Evolutionary conservation across 2,113 vertebrate genomes (phyloP).

Genomic region (Bufo gargarizans): DNA sequence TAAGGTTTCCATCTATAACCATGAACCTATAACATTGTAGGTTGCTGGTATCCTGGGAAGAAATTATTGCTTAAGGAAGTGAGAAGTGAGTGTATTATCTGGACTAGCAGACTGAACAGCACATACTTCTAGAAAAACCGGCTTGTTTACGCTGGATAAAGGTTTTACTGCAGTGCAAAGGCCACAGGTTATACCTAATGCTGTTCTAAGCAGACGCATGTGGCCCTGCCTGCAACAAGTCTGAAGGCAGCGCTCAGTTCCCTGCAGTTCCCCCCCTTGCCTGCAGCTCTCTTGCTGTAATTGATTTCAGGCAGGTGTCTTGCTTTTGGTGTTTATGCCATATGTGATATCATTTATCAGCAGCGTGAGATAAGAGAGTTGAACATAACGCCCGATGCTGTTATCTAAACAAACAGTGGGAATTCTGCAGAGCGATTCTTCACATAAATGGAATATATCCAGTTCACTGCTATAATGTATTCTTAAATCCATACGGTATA

Average conservation of each 20-base stretch:
- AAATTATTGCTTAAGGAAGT: neutral
- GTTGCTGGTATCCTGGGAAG: neutral
- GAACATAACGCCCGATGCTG: neutral
- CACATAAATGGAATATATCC: neutral
- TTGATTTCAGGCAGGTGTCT: conserved; percentile 33
- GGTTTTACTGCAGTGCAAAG: conserved; percentile 3
- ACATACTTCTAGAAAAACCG: neutral
- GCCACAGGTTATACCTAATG: neutral
- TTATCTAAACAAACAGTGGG: conserved; percentile 23
- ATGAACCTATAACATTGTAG: neutral
- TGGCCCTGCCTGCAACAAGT: neutral
- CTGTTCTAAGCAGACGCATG: neutral
- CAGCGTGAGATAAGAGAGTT: neutral
- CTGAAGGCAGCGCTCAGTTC: neutral
- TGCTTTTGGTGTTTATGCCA: conserved; percentile 9
- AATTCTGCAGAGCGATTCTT: neutral
- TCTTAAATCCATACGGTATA: neutral
- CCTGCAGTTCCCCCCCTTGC: neutral
- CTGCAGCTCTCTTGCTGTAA: neutral
- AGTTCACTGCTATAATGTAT: neutral
- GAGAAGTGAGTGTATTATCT: neutral
- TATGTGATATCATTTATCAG: conserved; percentile 37
- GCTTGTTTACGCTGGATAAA: neutral
- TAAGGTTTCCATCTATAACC: neutral
- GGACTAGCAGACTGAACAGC: neutral